A percentile compares a stretch with the other conserved stretches of the same genome.
Evolutionary conservation across 1,140 invertebrate genomes (phyloP).

Genomic region (Drosophila nannoptera): DNA sequence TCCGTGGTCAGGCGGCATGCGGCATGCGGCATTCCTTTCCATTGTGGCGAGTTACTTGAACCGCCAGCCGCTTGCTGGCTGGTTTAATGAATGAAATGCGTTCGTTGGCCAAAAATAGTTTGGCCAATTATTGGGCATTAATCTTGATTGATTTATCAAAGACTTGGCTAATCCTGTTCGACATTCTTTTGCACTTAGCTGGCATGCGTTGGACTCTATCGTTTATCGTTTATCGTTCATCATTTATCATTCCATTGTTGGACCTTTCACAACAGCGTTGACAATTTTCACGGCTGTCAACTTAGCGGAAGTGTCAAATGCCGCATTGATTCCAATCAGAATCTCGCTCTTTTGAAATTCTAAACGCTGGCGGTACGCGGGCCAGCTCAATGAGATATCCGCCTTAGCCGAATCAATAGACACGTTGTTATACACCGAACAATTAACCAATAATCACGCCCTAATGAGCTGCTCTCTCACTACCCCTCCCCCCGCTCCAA

Average conservation of each 20-base stretch:
- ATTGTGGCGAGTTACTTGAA: constrained; percentile 69
- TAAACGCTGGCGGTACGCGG: constrained; percentile 28
- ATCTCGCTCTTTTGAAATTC: constrained; percentile 42
- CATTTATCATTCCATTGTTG: constrained; percentile 73
- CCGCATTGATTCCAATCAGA: constrained; percentile 12
- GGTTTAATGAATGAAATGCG: constrained; percentile 66
- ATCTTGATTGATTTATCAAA: constrained; percentile 76
- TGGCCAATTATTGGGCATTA: constrained; percentile 58
- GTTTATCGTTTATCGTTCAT: constrained; percentile 25
- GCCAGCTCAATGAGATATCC: constrained; percentile 56
- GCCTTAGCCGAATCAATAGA: constrained; percentile 46
- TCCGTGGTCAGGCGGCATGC: constrained; percentile 11
- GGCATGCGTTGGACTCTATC: constrained; percentile 1
- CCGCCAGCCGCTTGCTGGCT: constrained; percentile 55
- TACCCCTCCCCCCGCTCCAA: no score
- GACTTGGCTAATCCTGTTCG: constrained; percentile 60
- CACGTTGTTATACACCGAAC: constrained; percentile 47
- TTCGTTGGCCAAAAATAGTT: constrained; percentile 45
- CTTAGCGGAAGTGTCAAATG: constrained; percentile 76
- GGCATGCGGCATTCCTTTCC: constrained; percentile 57
- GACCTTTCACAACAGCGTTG: constrained; percentile 58
- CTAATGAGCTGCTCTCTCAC: constrained; percentile 63
- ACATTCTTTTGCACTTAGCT: constrained; percentile 73
- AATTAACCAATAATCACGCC: constrained; percentile 75
- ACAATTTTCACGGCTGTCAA: constrained; percentile 78